Evolutionary conservation across 2,888 invertebrate genomes (phyloP).

Genomic region (Leptopilina drosophilae): DNA sequence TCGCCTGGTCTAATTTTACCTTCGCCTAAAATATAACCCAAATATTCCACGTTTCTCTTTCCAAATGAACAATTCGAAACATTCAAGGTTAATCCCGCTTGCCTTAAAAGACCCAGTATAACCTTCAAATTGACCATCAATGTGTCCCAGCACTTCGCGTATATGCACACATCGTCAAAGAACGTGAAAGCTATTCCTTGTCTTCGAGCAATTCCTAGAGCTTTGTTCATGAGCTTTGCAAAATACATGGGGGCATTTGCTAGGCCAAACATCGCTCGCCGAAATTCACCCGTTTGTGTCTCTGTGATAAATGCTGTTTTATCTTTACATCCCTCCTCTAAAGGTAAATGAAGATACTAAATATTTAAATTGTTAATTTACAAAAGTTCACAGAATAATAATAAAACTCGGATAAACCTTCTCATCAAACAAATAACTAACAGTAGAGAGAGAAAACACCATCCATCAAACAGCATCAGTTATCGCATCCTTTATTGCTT

Average conservation of each 20-base stretch:
- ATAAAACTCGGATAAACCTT: no score
- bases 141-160: conserved; percentile 55
- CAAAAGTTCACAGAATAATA: no score
- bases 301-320: conserved; percentile 49
- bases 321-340: conserved; percentile 37
- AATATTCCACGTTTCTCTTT: conserved; percentile 56
- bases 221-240: no score
- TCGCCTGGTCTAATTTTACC: not conserved
- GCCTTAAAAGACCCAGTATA: conserved; percentile 57
- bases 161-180: not conserved
- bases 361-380: no score
- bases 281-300: conserved; percentile 44
- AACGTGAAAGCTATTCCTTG: not conserved
- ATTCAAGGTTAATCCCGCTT: conserved; percentile 63
- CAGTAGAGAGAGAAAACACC: no score
- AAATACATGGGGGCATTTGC: no score
- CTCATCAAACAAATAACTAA: no score
- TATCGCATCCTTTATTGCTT: no score
- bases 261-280: conserved; percentile 47
- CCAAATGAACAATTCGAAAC: conserved; percentile 60
- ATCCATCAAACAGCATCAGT: no score
- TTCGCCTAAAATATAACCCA: conserved; percentile 55
- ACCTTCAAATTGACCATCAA: conserved; percentile 56
- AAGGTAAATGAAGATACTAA: conserved; percentile 47
- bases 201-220: no score